phyloP scores from a whole-genome alignment of 1,140 invertebrate genomes.

The Helicoverpa armigera region DNA sequence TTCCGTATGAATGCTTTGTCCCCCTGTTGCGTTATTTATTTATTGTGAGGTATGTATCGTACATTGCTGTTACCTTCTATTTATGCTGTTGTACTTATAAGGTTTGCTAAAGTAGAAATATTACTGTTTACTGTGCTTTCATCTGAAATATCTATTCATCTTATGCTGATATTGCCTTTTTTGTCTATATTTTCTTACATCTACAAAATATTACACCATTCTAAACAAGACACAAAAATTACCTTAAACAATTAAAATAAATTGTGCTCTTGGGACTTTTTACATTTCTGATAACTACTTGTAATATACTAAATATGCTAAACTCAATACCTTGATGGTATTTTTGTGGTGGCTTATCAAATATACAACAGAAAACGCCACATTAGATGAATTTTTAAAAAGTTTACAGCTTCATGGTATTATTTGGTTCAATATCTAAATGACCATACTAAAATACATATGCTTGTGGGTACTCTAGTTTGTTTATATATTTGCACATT shows the following conservation, averaged over 20 bases:
- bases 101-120: constrained; percentile 39
- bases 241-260: neutral
- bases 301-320: too few relatives aligned
- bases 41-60: constrained; percentile 57
- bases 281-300: too few relatives aligned
- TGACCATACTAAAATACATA: too few relatives aligned
- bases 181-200: neutral
- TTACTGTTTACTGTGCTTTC: constrained; percentile 20
- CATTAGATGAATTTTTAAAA: too few relatives aligned
- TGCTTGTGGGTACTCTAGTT: too few relatives aligned
- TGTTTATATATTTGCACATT: neutral
- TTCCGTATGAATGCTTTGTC: constrained; percentile 52
- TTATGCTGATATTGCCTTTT: constrained; percentile 17
- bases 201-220: neutral
- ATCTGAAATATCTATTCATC: constrained; percentile 1
- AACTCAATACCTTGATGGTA: too few relatives aligned
- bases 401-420: too few relatives aligned
- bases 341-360: too few relatives aligned
- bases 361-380: too few relatives aligned
- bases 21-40: constrained; percentile 46
- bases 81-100: constrained; percentile 11
- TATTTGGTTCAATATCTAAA: too few relatives aligned
- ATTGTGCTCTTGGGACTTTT: too few relatives aligned
- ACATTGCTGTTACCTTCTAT: constrained; percentile 31
- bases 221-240: too few relatives aligned